Evolutionary conservation across 2,113 vertebrate species (phyloP).

Genomic region (Neodon shergylaensis): DNA sequence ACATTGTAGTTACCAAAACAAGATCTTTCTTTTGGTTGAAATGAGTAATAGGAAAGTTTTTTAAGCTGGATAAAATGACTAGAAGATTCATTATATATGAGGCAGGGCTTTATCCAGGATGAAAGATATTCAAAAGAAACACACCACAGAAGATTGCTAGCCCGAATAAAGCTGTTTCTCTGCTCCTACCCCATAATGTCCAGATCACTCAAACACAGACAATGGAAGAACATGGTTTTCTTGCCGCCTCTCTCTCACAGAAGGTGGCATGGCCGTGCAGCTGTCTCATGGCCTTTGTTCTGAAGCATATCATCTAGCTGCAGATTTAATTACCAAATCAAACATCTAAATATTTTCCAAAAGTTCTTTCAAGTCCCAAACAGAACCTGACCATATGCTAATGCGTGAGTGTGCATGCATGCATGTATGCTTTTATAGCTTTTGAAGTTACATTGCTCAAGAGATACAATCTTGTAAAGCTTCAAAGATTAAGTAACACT

Average conservation of each 20-base stretch:
- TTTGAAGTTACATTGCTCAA: not conserved
- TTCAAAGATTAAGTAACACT: not conserved
- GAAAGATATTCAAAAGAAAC: not conserved
- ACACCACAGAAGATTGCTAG: not conserved
- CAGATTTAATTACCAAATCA: slow-evolving; percentile 68
- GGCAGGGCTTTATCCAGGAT: not conserved
- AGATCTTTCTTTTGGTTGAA: slow-evolving; percentile 1
- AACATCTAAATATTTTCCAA: slow-evolving; percentile 1
- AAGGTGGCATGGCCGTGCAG: not conserved
- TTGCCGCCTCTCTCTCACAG: not conserved
- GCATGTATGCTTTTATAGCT: not conserved
- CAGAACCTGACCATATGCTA: not conserved
- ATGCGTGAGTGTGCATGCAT: not conserved
- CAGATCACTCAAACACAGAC: not conserved
- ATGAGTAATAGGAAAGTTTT: not conserved
- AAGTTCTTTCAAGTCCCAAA: not conserved
- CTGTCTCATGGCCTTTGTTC: not conserved
- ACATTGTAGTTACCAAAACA: not conserved
- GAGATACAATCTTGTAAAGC: not conserved
- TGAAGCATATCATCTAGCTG: not conserved
- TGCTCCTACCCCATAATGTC: not conserved
- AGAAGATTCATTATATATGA: not conserved
- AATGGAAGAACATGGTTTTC: not conserved
- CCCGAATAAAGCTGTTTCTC: not conserved
- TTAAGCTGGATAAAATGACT: not conserved